Base-by-base conservation (phyloP, 2,888 invertebrate species). In the Venusia cambrica region DNA sequence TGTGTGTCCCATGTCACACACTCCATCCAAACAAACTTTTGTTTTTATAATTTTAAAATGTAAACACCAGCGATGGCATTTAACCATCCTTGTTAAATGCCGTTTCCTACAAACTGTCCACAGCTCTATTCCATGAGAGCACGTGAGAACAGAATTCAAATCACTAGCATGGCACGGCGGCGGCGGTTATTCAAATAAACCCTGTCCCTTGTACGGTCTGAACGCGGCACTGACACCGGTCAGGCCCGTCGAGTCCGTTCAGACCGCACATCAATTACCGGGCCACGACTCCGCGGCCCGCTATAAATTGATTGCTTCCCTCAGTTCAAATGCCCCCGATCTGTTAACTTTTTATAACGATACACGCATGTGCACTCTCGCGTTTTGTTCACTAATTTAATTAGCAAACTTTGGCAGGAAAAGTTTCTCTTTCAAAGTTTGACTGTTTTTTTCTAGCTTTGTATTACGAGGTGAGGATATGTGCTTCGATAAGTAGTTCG, bases 291-390 rank as follows among this genome's bases (percentile, higher is more conserved):
- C 38, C 57, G 61, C 63, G 60, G 54, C 51, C 70, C 71, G 70
- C 73, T 73, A 71, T 71, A 71, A 78, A 79, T 77, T 76, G 77
- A 77, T 74, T 68, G 70, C 73, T 70, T 74, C 72, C 66, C 67
- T 57, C 60, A 51, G 53, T 49, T 45, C 58, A 54, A 64, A 60
- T 61, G 61, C 53, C 57, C 59, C 53, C 55, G 57, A 62, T 61
- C 54, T 48, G 34, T 40, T 41, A 38, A 39, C 38, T 45, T 48
- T n/a, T 41, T 46, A 35, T 29, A 37, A 33, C 38, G 29, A 40
- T 30, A 45, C 42, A 35, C 27, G 40, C 20, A 16, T 36, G 25
- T 45, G 37, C 39, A 42, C 35, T 43, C 34, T 37, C 27, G 18
- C 26, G 20, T 39, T 26, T 38, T 28, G 29, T 38, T 34, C 21